Evolutionary conservation across 2,888 invertebrate species (phyloP).

Genomic region (Axea sp.): DNA sequence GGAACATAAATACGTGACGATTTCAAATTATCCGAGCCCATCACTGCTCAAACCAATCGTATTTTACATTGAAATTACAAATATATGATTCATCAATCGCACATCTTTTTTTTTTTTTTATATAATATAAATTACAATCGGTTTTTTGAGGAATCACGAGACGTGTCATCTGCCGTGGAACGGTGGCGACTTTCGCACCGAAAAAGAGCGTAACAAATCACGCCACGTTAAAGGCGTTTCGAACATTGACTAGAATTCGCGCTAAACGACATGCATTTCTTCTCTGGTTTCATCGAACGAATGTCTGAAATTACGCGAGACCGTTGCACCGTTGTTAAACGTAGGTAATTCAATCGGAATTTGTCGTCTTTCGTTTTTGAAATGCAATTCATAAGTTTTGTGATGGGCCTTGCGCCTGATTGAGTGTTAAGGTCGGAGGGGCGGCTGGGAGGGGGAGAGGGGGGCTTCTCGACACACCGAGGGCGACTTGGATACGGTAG

Average conservation of each 20-base stretch:
- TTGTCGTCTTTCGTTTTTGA: no score
- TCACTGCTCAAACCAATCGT: conserved; percentile 21
- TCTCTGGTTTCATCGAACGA: no score
- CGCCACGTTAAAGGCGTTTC: no score
- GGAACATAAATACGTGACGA: conserved; percentile 34
- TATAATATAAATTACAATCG: conserved; percentile 15
- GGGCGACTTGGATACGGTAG: conserved; percentile 59
- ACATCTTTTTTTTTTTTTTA: no score
- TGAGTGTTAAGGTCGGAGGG: neutral
- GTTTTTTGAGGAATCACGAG: conserved; percentile 3
- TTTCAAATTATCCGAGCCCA: conserved; percentile 29
- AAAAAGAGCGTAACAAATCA: neutral
- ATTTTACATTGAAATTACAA: neutral
- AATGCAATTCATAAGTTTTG: no score
- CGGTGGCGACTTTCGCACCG: neutral
- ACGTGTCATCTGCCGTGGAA: no score
- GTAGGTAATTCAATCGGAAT: conserved; percentile 17
- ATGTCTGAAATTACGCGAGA: no score
- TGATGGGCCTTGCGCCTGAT: conserved; percentile 29
- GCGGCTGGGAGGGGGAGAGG: conserved; percentile 6
- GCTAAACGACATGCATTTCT: no score
- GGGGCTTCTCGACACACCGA: conserved; percentile 56
- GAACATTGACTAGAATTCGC: conserved; percentile 54
- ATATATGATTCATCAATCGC: no score
- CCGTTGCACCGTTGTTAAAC: conserved; percentile 25